Conservation (phyloP, 2,888 invertebrate species). For the Amphiduros pacificus region DNA sequence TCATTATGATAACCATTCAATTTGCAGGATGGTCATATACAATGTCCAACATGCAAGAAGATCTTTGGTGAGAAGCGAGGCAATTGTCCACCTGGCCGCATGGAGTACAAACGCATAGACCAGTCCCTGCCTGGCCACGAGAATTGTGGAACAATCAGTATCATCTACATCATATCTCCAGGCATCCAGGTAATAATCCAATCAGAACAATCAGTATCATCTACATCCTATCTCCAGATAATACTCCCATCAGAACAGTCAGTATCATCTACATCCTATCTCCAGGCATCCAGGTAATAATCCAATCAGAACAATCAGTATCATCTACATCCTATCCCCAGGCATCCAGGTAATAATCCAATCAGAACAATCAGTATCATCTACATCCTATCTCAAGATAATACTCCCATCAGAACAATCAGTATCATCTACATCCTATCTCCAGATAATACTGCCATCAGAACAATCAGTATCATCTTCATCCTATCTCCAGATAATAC, state of each 20-base stretch:
- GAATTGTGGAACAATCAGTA: conserved; percentile 75
- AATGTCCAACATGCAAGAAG: conserved; percentile 84
- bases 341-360: no score
- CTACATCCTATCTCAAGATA: no score
- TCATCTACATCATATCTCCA: conserved; percentile 83
- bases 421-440: no score
- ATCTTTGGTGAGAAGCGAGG: conserved; percentile 80
- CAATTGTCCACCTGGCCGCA: conserved; percentile 70
- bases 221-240: no score
- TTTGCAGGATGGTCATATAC: conserved; percentile 72
- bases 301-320: no score
- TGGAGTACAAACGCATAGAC: conserved; percentile 48
- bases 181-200: conserved; percentile 78
- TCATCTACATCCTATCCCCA: no score
- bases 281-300: conserved; percentile 80
- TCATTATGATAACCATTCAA: not conserved
- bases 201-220: conserved; percentile 83
- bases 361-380: no score
- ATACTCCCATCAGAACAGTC: no score
- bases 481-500: no score
- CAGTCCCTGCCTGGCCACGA: conserved; percentile 69
- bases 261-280: conserved; percentile 84
- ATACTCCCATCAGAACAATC: no score
- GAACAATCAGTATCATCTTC: no score
- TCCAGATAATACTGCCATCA: no score